Conservation (phyloP, 2,888 invertebrate species). For the Sturmia bella region DNA sequence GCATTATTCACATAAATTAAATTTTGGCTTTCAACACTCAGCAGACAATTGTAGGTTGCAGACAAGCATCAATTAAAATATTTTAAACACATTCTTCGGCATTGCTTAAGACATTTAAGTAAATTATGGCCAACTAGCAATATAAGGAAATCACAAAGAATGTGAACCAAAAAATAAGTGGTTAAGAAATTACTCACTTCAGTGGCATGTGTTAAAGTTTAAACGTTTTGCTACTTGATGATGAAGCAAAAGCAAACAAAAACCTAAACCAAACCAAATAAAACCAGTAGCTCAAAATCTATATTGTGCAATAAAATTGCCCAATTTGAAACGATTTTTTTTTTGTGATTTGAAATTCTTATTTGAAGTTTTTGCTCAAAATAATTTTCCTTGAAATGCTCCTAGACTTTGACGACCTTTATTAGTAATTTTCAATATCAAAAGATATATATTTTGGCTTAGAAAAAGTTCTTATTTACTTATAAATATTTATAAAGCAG, state of each 20-base stretch:
- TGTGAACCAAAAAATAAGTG: not conserved
- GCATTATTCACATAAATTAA: slow-evolving; percentile 28
- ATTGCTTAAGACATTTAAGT: slow-evolving; percentile 12
- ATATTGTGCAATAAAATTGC: slow-evolving; percentile 9
- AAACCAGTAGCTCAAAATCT: not conserved
- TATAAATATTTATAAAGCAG: slow-evolving; percentile 44
- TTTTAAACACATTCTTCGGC: not conserved
- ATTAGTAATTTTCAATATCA: slow-evolving; percentile 53
- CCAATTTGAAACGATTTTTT: too few species aligned
- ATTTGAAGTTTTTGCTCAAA: not conserved
- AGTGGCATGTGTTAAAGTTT: too few species aligned
- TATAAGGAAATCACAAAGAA: slow-evolving; percentile 32
- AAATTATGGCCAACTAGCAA: slow-evolving; percentile 14
- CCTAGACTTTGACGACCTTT: slow-evolving; percentile 58
- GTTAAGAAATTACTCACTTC: not conserved
- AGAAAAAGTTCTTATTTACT: slow-evolving; percentile 32
- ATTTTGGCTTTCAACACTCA: not conserved
- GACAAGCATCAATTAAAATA: slow-evolving; percentile 32
- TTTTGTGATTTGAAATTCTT: too few species aligned
- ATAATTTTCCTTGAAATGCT: slow-evolving; percentile 34
- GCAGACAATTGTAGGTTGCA: slow-evolving; percentile 28
- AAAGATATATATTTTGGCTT: slow-evolving; percentile 19
- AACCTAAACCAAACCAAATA: not conserved
- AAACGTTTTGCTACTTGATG: too few species aligned
- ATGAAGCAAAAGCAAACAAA: not conserved